Conservation (phyloP, 2,113 vertebrate genomes). For the Notothenia coriiceps region DNA sequence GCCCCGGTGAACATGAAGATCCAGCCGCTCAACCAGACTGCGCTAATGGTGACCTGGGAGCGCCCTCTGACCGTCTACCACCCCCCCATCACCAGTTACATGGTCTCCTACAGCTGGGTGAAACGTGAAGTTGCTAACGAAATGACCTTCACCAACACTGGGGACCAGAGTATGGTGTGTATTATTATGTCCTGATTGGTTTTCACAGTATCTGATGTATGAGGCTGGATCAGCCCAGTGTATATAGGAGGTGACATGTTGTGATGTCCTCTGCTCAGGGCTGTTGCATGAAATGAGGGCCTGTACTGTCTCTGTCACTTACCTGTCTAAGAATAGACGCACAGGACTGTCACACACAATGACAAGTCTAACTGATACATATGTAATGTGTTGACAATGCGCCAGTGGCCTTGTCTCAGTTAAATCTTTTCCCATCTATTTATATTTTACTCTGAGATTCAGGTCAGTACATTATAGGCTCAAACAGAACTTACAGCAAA, state of each 20-base stretch:
- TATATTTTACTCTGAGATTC: neutral
- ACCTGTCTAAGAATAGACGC: constrained; percentile 64
- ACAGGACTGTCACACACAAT: constrained; percentile 36
- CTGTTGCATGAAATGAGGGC: constrained; percentile 67
- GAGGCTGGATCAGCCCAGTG: constrained; percentile 54
- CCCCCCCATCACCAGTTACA: constrained; percentile 95
- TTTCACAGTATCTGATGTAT: constrained; percentile 38
- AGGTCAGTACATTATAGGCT: constrained; percentile 12
- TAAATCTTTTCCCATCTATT: constrained; percentile 17
- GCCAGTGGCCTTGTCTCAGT: constrained; percentile 56
- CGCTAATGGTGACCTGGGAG: constrained; percentile 94
- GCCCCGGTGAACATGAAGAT: constrained; percentile 96
- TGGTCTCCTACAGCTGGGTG: constrained; percentile 98
- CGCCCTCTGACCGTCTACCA: constrained; percentile 93
- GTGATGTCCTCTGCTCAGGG: constrained; percentile 64
- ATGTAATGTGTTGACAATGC: constrained; percentile 41
- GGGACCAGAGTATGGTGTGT: constrained; percentile 95
- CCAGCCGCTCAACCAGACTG: constrained; percentile 92
- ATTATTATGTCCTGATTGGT: constrained; percentile 6
- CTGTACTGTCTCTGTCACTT: constrained; percentile 60
- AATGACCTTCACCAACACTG: constrained; percentile 95
- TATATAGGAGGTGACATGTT: constrained; percentile 63
- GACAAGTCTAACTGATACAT: constrained; percentile 44
- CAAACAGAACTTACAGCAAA: neutral
- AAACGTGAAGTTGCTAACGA: constrained; percentile 95